These are phyloP conservation scores for Rotaria macrura DNA, from an alignment of 2,888 invertebrate genomes.

Conservation along the genomic window DNA sequence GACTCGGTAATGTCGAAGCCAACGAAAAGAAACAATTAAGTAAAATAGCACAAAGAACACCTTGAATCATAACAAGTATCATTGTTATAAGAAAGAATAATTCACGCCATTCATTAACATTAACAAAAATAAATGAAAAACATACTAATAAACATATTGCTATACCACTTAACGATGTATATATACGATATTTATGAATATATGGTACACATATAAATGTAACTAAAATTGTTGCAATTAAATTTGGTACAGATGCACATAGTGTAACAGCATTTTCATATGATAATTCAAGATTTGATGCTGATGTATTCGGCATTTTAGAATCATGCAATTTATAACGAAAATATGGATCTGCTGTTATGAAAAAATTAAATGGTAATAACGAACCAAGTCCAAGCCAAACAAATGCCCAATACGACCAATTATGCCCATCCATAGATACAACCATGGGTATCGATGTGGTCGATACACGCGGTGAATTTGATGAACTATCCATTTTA, in stretches of 20 bases:
- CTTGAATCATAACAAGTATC: neutral
- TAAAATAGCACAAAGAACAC: neutral
- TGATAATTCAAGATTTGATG: neutral
- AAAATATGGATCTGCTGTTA: slow-evolving; percentile 16
- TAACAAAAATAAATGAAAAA: neutral
- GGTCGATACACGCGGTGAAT: neutral
- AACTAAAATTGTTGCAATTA: neutral
- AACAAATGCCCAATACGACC: neutral
- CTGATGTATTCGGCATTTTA: neutral
- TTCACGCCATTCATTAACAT: slow-evolving; percentile 1
- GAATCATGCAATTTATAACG: neutral
- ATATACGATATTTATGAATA: neutral
- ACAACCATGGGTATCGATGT: neutral
- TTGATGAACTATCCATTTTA: neutral
- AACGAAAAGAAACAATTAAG: slow-evolving; percentile 3
- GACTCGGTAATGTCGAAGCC: neutral
- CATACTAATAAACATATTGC: neutral
- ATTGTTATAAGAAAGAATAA: neutral
- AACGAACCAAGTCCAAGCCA: neutral
- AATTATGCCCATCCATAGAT: neutral
- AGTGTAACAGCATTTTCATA: neutral
- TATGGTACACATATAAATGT: neutral
- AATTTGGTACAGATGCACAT: neutral
- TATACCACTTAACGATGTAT: neutral
- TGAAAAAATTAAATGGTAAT: slow-evolving; percentile 12